Evolutionary conservation across 2,888 invertebrate species (phyloP).

Genomic region (Synanthedon vespiformis): DNA sequence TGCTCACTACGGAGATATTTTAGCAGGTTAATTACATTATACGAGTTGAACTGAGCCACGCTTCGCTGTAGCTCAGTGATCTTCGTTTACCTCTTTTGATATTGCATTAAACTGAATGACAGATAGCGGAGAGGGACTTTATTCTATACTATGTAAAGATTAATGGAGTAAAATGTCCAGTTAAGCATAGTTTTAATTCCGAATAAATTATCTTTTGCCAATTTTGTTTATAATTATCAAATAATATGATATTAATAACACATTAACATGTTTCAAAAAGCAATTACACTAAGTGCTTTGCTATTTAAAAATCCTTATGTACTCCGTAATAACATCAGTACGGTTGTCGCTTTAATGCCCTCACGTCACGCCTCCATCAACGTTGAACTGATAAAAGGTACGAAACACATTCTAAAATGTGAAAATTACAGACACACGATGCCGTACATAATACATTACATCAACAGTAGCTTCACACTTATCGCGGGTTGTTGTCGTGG

Average conservation of each 20-base stretch:
- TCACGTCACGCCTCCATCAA: background rate
- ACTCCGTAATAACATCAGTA: background rate
- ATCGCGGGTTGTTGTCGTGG: conserved; percentile 17
- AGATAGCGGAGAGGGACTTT: no score
- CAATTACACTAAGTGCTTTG: background rate
- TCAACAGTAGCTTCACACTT: conserved; percentile 11
- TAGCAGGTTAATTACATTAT: no score
- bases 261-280: background rate
- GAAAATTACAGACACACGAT: conserved; percentile 1
- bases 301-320: background rate
- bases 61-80: no score
- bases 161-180: no score
- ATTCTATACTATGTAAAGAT: no score
- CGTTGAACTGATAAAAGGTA: background rate
- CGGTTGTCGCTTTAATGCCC: background rate
- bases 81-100: no score
- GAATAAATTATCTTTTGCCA: no score
- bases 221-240: no score
- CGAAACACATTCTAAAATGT: background rate
- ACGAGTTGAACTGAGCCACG: no score
- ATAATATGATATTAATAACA: no score
- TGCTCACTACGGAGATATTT: conserved; percentile 71
- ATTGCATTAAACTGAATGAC: no score
- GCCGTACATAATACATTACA: conserved; percentile 9
- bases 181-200: no score